These are phyloP conservation scores for Ellobius talpinus DNA, from an alignment of 2,113 vertebrate species.

Conservation along the genomic window DNA sequence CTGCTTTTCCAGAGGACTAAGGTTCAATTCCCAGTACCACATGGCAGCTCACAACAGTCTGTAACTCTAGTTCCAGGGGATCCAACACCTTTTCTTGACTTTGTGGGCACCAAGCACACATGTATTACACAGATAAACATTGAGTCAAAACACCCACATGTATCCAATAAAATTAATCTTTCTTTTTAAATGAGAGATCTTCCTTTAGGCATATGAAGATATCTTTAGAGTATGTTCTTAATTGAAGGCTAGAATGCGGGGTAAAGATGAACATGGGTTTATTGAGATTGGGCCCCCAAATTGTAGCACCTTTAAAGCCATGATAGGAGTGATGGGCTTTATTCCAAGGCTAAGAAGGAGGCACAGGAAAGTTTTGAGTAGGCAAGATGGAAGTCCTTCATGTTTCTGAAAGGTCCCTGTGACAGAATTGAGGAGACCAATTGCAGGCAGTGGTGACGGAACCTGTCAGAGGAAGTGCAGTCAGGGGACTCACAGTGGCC, in stretches of 20 bases:
- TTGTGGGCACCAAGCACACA: not conserved
- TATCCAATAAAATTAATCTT: not conserved
- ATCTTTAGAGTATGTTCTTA: not conserved
- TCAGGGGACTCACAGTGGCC: not conserved
- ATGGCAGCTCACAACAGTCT: not conserved
- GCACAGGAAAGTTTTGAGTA: not conserved
- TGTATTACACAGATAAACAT: not conserved
- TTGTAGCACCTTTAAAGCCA: not conserved
- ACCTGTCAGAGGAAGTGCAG: not conserved
- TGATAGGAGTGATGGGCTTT: not conserved
- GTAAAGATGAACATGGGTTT: not conserved
- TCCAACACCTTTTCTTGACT: not conserved
- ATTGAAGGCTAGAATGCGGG: not conserved
- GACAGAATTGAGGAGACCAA: not conserved
- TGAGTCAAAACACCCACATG: not conserved
- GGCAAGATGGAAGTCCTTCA: not conserved
- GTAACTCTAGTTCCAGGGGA: not conserved
- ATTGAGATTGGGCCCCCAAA: not conserved
- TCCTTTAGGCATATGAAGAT: not conserved
- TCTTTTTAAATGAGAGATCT: not conserved
- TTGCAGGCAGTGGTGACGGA: not conserved
- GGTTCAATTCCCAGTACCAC: not conserved
- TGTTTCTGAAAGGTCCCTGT: constrained; percentile 5
- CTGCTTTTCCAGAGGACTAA: not conserved
- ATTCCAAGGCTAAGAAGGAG: not conserved